Base-by-base conservation (phyloP, 2,113 vertebrate species). In the Sminthopsis crassicaudata region DNA sequence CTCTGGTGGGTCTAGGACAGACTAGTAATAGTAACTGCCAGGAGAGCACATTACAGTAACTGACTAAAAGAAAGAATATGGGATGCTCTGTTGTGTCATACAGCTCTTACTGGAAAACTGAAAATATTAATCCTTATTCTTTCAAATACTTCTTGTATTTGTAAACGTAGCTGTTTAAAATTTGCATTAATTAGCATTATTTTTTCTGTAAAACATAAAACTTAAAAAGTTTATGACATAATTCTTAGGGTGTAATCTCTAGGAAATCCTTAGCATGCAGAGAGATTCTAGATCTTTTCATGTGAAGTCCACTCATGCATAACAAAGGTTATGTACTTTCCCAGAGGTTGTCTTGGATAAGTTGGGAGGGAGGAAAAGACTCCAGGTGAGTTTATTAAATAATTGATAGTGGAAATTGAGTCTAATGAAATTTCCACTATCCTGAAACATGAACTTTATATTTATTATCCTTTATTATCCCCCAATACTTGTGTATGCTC, bases 351-450 rank as follows among this genome's bases (percentile, higher is more conserved):
- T 97, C 95, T 95, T 98, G 95, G 92, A 95, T 96, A 98, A 95
- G 76, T 95, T 93, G 95, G 96, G 93, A 96, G 36, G n/a, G 97
- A 98, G 98, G 94, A 97, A 97, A 98, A 97, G 60, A 97, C 97
- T 98, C 94, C 94, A 96, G 97, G 97, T 98, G 97, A 98, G 98
- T 99, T 98, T 98, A 99, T 98, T 99, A 98, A 99, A 99, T 99
- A 99, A 99, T 99, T 99, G 94, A 99, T 99, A 98, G 97, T 99
- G 99, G 99, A 99, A 99, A 99, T 99, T 98, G 97, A 98, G 98
- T 98, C 98, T 98, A 99, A 99, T 99, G 99, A 99, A 99, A 99
- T 99, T 99, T 99, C 99, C 99, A 99, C 99, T 97, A 98, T 98
- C 98, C 98, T 99, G 98, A 99, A 99, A 99, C 98, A 98, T 98